These are phyloP conservation scores for Meteorus colon DNA, from an alignment of 2,888 invertebrate species.

Conservation along the genomic window DNA sequence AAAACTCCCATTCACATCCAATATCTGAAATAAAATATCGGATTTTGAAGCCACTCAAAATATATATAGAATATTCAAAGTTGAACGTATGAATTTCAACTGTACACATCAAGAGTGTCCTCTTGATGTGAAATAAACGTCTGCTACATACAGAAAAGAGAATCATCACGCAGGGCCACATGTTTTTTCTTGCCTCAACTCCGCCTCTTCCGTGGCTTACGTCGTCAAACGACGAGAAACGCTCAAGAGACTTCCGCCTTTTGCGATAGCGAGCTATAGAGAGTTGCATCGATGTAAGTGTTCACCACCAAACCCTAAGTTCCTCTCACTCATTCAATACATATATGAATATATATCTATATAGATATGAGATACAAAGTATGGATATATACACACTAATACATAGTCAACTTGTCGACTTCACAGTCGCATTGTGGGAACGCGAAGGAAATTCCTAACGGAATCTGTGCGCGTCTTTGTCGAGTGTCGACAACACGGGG, in stretches of 20 bases:
- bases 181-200: slow-evolving; percentile 33
- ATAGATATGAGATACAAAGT: neutral
- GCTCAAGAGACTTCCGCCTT: slow-evolving; percentile 36
- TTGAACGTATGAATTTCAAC: neutral
- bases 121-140: slow-evolving; percentile 21
- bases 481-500: slow-evolving; percentile 52
- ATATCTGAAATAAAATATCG: no score
- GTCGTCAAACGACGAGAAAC: slow-evolving; percentile 14
- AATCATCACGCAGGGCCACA: slow-evolving; percentile 30
- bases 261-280: slow-evolving; percentile 20
- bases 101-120: slow-evolving; percentile 5
- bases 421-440: slow-evolving; percentile 56
- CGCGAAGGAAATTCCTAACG: slow-evolving; percentile 65
- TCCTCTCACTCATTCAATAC: neutral
- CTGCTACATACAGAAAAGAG: slow-evolving; percentile 15
- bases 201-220: slow-evolving; percentile 30
- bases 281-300: slow-evolving; percentile 29
- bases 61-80: slow-evolving; percentile 7
- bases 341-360: neutral
- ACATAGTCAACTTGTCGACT: slow-evolving; percentile 11
- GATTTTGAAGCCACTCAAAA: no score
- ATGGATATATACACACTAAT: neutral
- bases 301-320: slow-evolving; percentile 30
- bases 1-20: no score
- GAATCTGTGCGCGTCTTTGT: slow-evolving; percentile 54